Base-by-base conservation (phyloP, 1,140 invertebrate genomes). In the Hermetia illucens region DNA sequence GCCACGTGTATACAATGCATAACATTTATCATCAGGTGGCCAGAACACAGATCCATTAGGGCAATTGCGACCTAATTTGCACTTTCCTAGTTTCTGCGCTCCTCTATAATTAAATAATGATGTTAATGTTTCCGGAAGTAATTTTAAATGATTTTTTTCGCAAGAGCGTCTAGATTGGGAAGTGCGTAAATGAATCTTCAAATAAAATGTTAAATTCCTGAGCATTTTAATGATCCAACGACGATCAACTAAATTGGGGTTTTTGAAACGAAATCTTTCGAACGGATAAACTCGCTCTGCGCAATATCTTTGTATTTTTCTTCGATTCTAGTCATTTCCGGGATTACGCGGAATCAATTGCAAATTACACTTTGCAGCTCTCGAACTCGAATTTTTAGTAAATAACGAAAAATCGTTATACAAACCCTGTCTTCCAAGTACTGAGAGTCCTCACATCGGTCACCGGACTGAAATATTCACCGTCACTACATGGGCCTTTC, bases 391-490 rank as follows among this genome's bases (percentile, higher is more conserved):
- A 41, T 42, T 15, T 34, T 21, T 32, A 34, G 19, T 21, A 30
- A 30, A 5, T 30, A 5, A 30, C 10, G 17, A 5, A 30, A 30
- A n/a, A 30, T 13, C 4, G 4, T 4, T 16, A 30, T 13, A 30
- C 4, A 30, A 13, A 3, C 10, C 17, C 3, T 10, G 29, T 20
- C 21, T 34, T 27, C 22, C 25, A 12, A 27, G 9, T 25, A 18
- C 36, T 37, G n/a, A 16, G 6, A 17, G 5, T 17, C 3, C 22
- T 13, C 22, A 19, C 8, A 45, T 53, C 24, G 43, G 52, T 36
- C 16, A 77, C 67, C 6, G 82, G 79, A 3, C 72, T 70, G 50
- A 82, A 81, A 60, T 76, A 82, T 44, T 77, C 71, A n/a, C 77
- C 77, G 3, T 57, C 47, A 1, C 70, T 54, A 48, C 82, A 86